phyloP scores from a whole-genome alignment of 2,113 vertebrate genomes.

The Myiopsitta monachus region DNA sequence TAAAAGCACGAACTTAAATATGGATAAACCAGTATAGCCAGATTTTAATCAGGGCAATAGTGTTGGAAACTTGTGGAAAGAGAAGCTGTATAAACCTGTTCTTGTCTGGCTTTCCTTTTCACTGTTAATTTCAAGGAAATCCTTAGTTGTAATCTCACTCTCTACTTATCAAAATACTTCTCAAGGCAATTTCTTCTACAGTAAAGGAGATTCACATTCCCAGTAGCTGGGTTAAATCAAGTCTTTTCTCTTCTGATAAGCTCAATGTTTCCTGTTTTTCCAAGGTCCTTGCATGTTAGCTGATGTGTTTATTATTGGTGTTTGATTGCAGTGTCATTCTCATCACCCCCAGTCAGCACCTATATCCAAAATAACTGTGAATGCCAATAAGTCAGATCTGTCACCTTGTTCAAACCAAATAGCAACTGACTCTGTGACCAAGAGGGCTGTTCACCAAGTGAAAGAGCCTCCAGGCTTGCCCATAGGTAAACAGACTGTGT shows the following conservation, averaged over 20 bases:
- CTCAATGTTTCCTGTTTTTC: background rate
- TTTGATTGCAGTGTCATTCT: background rate
- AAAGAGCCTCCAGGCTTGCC: background rate
- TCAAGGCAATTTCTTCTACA: constrained; percentile 15
- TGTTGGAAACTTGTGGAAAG: background rate
- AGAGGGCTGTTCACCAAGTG: background rate
- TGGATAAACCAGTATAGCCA: background rate
- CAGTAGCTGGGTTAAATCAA: background rate
- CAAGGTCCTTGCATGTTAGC: background rate
- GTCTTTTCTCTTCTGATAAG: background rate
- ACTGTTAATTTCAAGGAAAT: background rate
- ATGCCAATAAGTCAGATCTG: background rate
- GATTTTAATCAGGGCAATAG: background rate
- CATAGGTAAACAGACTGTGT: background rate
- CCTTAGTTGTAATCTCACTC: background rate
- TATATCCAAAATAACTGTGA: background rate
- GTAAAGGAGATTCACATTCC: background rate
- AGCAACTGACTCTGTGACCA: background rate
- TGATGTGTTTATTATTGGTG: background rate
- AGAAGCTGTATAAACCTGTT: background rate
- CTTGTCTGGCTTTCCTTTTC: background rate
- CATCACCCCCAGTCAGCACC: background rate
- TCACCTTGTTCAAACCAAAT: background rate
- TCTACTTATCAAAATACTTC: background rate
- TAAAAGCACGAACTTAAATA: background rate